Evolutionary conservation across 1,140 invertebrate species (phyloP).

Genomic region (Habropoda laboriosa): DNA sequence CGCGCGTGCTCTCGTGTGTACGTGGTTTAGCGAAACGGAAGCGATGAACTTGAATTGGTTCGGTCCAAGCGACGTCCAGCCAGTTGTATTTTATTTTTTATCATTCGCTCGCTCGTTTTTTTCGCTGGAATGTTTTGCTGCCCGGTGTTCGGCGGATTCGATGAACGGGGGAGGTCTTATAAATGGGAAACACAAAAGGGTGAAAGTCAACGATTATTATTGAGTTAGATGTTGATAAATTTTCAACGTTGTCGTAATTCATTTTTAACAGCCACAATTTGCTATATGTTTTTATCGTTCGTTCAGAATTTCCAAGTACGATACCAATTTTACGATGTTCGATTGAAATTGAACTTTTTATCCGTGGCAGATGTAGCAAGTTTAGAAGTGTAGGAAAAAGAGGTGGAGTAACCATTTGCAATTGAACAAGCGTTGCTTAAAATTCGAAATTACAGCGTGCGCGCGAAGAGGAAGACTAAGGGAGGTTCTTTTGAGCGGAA

Average conservation of each 20-base stretch:
- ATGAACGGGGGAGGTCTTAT: neutral
- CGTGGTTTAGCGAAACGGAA: constrained; percentile 13
- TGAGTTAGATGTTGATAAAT: neutral
- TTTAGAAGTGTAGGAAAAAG: neutral
- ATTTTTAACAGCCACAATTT: too few species aligned
- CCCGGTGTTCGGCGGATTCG: neutral
- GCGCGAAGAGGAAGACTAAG: neutral
- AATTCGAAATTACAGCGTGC: neutral
- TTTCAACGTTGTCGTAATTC: too few species aligned
- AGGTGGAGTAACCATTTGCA: neutral
- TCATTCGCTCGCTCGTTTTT: neutral
- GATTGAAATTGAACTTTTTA: too few species aligned
- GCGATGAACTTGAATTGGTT: constrained; percentile 29
- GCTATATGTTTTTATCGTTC: too few species aligned
- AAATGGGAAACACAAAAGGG: neutral
- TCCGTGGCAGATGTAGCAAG: fast-evolving
- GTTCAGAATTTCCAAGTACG: too few species aligned
- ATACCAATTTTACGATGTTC: too few species aligned
- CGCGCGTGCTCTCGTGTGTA: neutral
- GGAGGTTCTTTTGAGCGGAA: neutral
- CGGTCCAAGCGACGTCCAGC: neutral
- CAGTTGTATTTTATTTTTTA: neutral
- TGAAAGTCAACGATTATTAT: neutral
- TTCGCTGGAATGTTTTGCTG: neutral
- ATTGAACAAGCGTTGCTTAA: neutral